phyloP scores from a whole-genome alignment of 2,113 vertebrate species.

The Isichthys henryi region DNA sequence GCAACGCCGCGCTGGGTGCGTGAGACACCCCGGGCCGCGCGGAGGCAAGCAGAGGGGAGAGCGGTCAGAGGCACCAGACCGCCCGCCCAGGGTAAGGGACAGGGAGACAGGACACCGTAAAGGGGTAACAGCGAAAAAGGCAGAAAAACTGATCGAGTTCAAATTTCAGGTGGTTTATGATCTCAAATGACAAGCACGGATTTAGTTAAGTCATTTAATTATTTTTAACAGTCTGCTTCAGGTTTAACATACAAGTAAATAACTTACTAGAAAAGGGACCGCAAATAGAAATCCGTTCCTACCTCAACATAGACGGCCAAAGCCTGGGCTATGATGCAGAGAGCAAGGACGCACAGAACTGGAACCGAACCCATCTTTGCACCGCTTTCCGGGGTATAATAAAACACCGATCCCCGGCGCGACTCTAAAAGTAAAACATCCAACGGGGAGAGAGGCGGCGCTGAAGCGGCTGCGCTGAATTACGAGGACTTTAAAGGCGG shows the following conservation, averaged over 20 bases:
- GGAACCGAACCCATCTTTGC: constrained; percentile 58
- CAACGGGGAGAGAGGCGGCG: neutral
- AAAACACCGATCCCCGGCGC: neutral
- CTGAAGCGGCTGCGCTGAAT: neutral
- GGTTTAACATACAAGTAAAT: neutral
- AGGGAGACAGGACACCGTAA: neutral
- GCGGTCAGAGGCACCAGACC: neutral
- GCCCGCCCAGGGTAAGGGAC: neutral
- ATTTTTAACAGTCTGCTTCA: neutral
- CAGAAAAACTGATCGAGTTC: neutral
- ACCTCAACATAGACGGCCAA: constrained; percentile 79
- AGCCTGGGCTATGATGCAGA: constrained; percentile 61
- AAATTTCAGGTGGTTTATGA: neutral
- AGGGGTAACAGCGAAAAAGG: neutral
- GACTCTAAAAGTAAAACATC: constrained; percentile 26
- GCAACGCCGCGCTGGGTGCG: neutral
- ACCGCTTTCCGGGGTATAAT: constrained; percentile 19
- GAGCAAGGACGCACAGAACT: constrained; percentile 52
- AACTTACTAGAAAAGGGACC: neutral
- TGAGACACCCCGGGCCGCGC: neutral
- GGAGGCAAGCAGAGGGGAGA: neutral
- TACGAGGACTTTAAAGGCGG: neutral
- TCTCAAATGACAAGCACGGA: neutral
- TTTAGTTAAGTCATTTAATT: neutral
- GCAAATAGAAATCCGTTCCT: constrained; percentile 20